A percentile compares a stretch with the other conserved stretches of the same genome.
These are phyloP conservation scores for Protophormia terraenovae DNA, from an alignment of 2,888 invertebrate genomes.

Conservation along the genomic window DNA sequence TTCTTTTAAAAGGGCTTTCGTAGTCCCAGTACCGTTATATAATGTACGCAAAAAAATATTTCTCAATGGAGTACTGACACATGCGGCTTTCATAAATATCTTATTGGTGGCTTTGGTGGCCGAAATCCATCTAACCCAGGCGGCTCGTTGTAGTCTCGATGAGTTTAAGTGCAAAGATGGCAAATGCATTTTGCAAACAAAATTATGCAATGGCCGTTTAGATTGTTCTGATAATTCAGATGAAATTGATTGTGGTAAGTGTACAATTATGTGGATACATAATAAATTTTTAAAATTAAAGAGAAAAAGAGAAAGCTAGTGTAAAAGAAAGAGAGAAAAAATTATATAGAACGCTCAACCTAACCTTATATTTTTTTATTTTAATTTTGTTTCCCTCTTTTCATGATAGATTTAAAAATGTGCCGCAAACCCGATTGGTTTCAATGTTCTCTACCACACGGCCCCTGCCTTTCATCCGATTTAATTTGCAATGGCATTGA, in stretches of 20 bases:
- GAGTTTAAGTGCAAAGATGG: constrained; percentile 83
- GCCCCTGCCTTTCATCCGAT: constrained; percentile 86
- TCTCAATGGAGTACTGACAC: constrained; percentile 12
- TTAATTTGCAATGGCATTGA: constrained; percentile 88
- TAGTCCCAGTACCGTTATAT: constrained; percentile 63
- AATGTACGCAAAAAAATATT: constrained; percentile 61
- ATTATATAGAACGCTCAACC: not conserved
- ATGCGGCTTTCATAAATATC: not conserved
- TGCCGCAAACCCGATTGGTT: constrained; percentile 80
- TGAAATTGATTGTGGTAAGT: constrained; percentile 79
- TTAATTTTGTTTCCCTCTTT: not conserved
- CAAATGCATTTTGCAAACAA: constrained; percentile 77
- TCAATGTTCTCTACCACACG: constrained; percentile 80
- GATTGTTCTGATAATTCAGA: constrained; percentile 79
- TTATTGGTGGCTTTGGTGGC: constrained; percentile 20
- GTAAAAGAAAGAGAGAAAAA: not conserved
- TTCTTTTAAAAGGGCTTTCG: constrained; percentile 62
- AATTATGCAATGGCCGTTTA: constrained; percentile 78
- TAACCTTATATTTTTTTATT: constrained; percentile 6
- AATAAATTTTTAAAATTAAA: not conserved
- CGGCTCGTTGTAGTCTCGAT: constrained; percentile 77
- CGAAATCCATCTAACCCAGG: constrained; percentile 66
- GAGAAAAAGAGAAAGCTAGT: not conserved
- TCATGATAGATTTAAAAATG: constrained; percentile 76
- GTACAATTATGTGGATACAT: not conserved